Evolutionary conservation across 1,140 invertebrate genomes (phyloP).

Genomic region (Anastrepha obliqua): DNA sequence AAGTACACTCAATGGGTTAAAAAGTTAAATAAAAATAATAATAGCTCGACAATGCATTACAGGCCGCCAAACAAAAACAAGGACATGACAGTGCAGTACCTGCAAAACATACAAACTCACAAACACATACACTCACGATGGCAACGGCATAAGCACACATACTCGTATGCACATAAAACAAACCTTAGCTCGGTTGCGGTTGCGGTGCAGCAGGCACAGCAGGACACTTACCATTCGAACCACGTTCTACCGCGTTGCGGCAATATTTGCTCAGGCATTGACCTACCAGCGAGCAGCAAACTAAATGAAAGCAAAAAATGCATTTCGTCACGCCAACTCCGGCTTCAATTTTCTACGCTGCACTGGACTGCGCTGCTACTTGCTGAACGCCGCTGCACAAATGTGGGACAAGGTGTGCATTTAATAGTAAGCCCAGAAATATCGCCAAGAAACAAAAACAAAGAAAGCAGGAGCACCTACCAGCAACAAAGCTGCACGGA

Average conservation of each 20-base stretch:
- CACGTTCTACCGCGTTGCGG: slow-evolving; percentile 24
- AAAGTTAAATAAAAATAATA: slow-evolving; percentile 35
- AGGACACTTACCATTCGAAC: slow-evolving; percentile 3
- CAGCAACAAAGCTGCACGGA: too few relatives aligned
- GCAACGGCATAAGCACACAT: not conserved
- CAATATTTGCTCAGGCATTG: slow-evolving; percentile 26
- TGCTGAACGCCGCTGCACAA: not conserved
- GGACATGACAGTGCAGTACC: not conserved
- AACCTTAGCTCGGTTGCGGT: not conserved
- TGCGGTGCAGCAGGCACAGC: not conserved
- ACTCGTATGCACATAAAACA: not conserved
- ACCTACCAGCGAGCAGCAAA: not conserved
- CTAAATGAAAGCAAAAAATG: not conserved
- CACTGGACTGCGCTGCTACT: too few relatives aligned
- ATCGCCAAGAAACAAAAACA: slow-evolving; percentile 2
- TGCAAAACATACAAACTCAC: not conserved
- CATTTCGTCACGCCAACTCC: not conserved
- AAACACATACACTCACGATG: not conserved
- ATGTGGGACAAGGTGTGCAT: slow-evolving; percentile 33
- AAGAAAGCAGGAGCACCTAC: not conserved
- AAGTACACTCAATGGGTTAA: slow-evolving; percentile 13
- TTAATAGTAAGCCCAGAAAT: slow-evolving; percentile 26
- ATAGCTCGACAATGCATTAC: slow-evolving; percentile 22
- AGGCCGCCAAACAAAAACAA: slow-evolving; percentile 38
- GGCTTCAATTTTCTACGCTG: too few relatives aligned